phyloP scores from a whole-genome alignment of 1,140 invertebrate species.

The Aphis gossypii region DNA sequence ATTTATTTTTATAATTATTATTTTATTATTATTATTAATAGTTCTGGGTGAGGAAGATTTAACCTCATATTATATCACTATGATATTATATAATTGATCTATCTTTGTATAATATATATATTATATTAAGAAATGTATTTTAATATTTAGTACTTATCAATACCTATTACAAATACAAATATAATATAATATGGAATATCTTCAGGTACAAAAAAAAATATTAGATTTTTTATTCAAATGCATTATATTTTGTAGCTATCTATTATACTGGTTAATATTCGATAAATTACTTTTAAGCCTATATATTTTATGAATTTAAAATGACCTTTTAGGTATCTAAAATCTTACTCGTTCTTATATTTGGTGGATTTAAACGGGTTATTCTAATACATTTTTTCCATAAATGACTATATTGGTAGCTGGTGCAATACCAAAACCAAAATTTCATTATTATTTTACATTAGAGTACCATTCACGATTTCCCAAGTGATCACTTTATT shows the following conservation, averaged over 20 bases:
- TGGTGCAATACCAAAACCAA: neutral
- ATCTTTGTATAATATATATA: too few species aligned
- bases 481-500: constrained; percentile 51
- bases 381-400: neutral
- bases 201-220: neutral
- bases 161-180: neutral
- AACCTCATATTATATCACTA: too few species aligned
- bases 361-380: neutral
- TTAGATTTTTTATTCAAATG: neutral
- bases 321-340: neutral
- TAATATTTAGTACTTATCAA: too few species aligned
- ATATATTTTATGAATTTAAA: neutral
- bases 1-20: too few species aligned
- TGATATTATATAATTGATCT: too few species aligned
- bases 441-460: constrained; percentile 42
- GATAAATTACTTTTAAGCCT: neutral
- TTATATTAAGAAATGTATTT: too few species aligned
- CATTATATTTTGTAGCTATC: neutral
- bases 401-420: neutral
- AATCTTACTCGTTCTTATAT: neutral
- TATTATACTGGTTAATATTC: neutral
- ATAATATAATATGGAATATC: neutral
- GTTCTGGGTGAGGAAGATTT: too few species aligned
- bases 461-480: constrained; percentile 7
- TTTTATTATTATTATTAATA: too few species aligned